These are phyloP conservation scores for Hucho hucho DNA, from an alignment of 2,113 vertebrate genomes.

Conservation along the genomic window DNA sequence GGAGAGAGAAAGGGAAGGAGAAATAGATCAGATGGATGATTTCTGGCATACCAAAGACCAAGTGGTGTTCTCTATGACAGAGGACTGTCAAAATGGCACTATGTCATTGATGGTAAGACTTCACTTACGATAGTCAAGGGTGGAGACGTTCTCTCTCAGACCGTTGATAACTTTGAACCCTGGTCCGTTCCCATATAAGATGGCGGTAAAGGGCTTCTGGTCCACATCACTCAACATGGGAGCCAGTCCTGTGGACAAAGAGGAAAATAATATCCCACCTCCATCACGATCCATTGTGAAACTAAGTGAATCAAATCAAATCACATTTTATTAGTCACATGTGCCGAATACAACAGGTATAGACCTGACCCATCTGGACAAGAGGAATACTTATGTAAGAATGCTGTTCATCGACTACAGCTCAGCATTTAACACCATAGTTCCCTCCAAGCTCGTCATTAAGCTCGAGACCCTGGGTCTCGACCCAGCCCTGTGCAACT, in stretches of 20 bases:
- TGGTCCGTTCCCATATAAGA: constrained; percentile 93
- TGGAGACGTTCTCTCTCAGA: constrained; percentile 84
- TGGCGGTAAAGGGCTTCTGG: constrained; percentile 90
- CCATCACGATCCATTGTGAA: not conserved
- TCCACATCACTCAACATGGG: constrained; percentile 90
- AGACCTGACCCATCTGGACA: no score
- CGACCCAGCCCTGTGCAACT: no score
- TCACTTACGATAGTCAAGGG: constrained; percentile 81
- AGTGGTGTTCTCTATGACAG: not conserved
- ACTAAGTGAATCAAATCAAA: no score
- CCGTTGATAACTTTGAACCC: constrained; percentile 84
- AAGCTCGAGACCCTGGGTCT: no score
- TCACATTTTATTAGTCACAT: no score
- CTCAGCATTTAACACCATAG: no score
- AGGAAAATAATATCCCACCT: not conserved
- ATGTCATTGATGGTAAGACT: not conserved
- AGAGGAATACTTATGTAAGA: no score
- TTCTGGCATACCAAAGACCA: no score
- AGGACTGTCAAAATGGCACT: not conserved
- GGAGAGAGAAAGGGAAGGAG: not conserved
- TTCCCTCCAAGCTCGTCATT: no score
- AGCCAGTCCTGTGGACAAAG: constrained; percentile 78
- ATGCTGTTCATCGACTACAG: no score
- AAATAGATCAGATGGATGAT: not conserved
- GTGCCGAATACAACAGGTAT: no score